Percentiles rank a stretch among this genome's conserved stretches.
phyloP scores from a whole-genome alignment of 2,113 vertebrate genomes.

The Melanostigma gelatinosum region DNA sequence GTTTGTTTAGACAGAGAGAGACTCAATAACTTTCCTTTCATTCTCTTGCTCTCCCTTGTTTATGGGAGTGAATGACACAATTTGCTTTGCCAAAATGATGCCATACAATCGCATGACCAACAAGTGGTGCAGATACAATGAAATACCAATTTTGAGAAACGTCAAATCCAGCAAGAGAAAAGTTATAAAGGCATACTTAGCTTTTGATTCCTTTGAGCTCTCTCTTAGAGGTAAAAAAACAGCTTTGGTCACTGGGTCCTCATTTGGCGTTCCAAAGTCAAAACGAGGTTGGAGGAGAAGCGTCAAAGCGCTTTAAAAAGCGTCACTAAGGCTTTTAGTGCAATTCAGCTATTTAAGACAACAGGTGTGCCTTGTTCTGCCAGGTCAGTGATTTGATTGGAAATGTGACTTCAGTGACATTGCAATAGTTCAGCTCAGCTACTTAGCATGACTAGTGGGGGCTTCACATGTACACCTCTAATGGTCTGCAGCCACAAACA shows the following conservation, averaged over 20 bases:
- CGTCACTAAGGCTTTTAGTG: not conserved
- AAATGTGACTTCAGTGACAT: no score
- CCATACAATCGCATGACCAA: not conserved
- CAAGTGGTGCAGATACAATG: not conserved
- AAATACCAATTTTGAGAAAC: not conserved
- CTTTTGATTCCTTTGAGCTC: not conserved
- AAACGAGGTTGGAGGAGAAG: not conserved
- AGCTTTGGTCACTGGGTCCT: not conserved
- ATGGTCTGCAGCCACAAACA: no score
- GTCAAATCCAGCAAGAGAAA: not conserved
- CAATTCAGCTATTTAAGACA: not conserved
- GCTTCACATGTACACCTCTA: no score
- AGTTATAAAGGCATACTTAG: not conserved
- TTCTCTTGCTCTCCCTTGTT: not conserved
- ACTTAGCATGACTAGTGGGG: no score
- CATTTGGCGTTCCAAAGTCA: not conserved
- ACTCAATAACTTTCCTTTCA: constrained; percentile 19
- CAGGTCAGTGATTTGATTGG: not conserved
- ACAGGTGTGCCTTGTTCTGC: not conserved
- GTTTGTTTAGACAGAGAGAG: not conserved
- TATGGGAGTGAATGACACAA: not conserved
- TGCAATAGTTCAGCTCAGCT: no score
- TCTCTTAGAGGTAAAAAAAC: not conserved
- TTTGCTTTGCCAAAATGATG: not conserved
- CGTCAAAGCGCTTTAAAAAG: not conserved